These are phyloP conservation scores for Tigriopus californicus DNA, from an alignment of 2,888 invertebrate genomes.

Conservation along the genomic window DNA sequence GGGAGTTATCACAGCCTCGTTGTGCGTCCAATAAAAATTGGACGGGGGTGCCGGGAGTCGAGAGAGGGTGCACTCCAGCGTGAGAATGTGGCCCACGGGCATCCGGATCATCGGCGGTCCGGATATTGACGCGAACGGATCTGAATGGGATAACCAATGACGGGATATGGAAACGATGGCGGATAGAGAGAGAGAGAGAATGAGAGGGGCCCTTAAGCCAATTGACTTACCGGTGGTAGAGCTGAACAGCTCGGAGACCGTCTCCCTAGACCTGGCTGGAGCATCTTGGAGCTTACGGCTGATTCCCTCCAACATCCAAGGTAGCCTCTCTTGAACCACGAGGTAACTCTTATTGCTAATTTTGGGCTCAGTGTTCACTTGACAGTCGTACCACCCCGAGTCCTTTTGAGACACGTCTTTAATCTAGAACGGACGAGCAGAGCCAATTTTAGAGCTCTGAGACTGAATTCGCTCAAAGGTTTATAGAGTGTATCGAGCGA, in stretches of 20 bases:
- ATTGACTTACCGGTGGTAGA: too few species aligned
- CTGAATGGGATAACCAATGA: too few species aligned
- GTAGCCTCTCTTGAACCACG: neutral
- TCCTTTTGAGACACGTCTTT: neutral
- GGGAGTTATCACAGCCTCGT: constrained; percentile 1
- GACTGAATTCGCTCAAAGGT: too few species aligned
- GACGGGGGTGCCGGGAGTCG: neutral
- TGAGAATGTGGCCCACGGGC: neutral
- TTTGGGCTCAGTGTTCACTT: constrained; percentile 14
- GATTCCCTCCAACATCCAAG: too few species aligned
- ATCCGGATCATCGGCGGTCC: neutral
- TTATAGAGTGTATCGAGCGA: too few species aligned
- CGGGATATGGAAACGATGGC: too few species aligned
- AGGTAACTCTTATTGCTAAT: constrained; percentile 9
- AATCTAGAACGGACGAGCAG: neutral
- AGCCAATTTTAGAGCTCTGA: neutral
- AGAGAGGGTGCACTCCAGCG: constrained; percentile 1
- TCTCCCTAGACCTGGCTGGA: too few species aligned
- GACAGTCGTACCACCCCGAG: constrained; percentile 12
- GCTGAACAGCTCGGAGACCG: too few species aligned
- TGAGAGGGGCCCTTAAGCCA: too few species aligned
- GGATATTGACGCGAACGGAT: neutral
- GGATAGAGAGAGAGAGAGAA: too few species aligned
- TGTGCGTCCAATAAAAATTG: constrained; percentile 2
- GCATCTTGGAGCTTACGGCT: too few species aligned